Base-by-base conservation (phyloP, 2,797 vertebrate species). In the Molossus molossus region DNA sequence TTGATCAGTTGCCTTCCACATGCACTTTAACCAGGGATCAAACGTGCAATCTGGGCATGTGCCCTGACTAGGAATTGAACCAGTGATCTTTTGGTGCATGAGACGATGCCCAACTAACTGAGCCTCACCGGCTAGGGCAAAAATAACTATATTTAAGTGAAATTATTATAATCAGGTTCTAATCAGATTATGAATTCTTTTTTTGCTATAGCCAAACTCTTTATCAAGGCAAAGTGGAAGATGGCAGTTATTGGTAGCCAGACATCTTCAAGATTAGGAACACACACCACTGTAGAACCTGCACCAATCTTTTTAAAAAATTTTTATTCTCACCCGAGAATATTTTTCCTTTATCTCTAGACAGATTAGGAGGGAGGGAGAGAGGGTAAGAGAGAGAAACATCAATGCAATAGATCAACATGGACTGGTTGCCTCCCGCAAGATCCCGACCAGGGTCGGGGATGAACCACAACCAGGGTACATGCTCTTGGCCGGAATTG, bases 141-240 rank as follows among this genome's bases (percentile, higher is more conserved):
- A 97, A 97, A 90, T 48, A 75, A n/a, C 37, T 83, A 2, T 96
- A 75, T 96, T 92, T 96, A 93, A 92, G 0, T 91, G 67, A 97
- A 96, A 96, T 97, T 70, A 95, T 77, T 94, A 91, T 73, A 72
- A 69, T 87, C 81, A 94, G 45, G 70, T 96, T 89, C 95, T 96
- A 65, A 93, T 89, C 45, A 97, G 94, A 67, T 92, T 9, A 69
- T 92, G 86, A 93, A 88, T n/a, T 65, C 3, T 69, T 72, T 88
- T 88, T 77, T 87, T 96, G 69, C 82, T 83, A 88, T 69, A 25
- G 33, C 29, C 75, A 86, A 58, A 97, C 67, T 73, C 65, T 96
- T 95, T 94, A 87, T 92, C 60, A 96, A 87, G 55, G 75, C 82
- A 87, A 60, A 27, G 40, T 94, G 94, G 86, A 87, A 60, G n/a